Evolutionary conservation across 2,797 vertebrate genomes (phyloP).

Genomic region (Falco peregrinus): DNA sequence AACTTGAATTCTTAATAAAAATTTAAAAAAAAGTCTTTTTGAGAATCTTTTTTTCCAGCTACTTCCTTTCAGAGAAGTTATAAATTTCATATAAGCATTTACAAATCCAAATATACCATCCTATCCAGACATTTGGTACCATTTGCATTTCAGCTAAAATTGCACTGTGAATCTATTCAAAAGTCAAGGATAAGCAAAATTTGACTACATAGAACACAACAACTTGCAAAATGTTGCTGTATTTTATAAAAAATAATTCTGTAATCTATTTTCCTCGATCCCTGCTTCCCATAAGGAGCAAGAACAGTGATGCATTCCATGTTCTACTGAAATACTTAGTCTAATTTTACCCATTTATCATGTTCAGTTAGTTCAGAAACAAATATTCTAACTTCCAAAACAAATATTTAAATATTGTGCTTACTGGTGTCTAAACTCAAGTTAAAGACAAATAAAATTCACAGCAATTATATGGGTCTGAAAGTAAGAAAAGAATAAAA

Average conservation of each 20-base stretch:
- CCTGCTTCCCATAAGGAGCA: not conserved
- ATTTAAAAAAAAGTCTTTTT: not conserved
- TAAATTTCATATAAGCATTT: not conserved
- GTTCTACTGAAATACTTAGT: not conserved
- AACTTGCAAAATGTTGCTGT: not conserved
- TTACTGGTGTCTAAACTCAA: not conserved
- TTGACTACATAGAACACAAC: not conserved
- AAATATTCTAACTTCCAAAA: not conserved
- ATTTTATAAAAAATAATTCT: not conserved
- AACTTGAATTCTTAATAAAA: not conserved
- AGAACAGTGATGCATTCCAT: not conserved
- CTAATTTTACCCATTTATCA: not conserved
- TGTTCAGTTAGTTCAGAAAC: not conserved
- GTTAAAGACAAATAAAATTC: not conserved
- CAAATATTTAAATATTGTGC: not conserved
- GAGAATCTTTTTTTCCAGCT: not conserved
- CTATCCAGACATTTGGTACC: not conserved
- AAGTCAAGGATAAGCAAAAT: constrained; percentile 12
- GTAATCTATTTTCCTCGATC: not conserved
- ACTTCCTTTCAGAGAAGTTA: not conserved
- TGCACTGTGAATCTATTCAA: not conserved
- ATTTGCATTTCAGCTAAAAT: not conserved
- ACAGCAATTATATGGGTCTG: not conserved
- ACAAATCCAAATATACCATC: constrained; percentile 21
- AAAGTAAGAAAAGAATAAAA: not conserved